Conservation (phyloP, 2,797 vertebrate species). For the Geotrypetes seraphini region DNA sequence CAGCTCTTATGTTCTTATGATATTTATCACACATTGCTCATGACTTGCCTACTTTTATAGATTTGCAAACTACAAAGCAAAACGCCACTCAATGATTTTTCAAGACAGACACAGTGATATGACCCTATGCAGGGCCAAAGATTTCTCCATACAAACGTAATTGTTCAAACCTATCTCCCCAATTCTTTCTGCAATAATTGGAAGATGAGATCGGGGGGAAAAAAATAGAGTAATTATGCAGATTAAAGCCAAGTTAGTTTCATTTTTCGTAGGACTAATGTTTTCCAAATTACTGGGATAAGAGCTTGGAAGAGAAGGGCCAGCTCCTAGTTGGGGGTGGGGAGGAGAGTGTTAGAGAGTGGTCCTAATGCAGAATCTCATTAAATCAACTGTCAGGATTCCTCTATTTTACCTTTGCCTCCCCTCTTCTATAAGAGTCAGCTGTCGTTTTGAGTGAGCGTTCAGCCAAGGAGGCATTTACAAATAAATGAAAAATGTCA, state of each 20-base stretch:
- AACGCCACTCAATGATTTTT: too few species aligned
- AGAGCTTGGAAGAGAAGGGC: conserved; percentile 80
- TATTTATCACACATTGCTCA: too few species aligned
- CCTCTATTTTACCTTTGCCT: conserved; percentile 79
- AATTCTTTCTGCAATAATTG: not conserved
- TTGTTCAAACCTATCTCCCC: conserved; percentile 16
- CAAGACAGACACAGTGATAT: too few species aligned
- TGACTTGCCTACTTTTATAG: too few species aligned
- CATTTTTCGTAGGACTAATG: conserved; percentile 66
- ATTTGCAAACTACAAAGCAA: too few species aligned
- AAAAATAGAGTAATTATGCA: conserved; percentile 44
- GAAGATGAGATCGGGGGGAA: conserved; percentile 4
- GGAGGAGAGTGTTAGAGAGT: conserved; percentile 64
- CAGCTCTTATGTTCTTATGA: too few species aligned
- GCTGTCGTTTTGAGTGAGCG: conserved; percentile 88
- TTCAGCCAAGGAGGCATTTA: conserved; percentile 92
- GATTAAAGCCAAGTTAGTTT: conserved; percentile 55
- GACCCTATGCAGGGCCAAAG: conserved; percentile 6
- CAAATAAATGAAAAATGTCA: conserved; percentile 99
- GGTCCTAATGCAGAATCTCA: conserved; percentile 87
- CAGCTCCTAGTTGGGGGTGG: conserved; percentile 57
- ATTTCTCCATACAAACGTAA: conserved; percentile 1
- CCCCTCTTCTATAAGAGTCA: conserved; percentile 72
- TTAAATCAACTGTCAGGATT: conserved; percentile 91
- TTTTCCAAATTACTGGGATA: conserved; percentile 65